A percentile compares a stretch with the other conserved stretches of the same genome.
phyloP scores from a whole-genome alignment of 2,113 vertebrate genomes.

The human region GRCh38 chr9:135050501-135051000 shows the following conservation, averaged over 20 bases:
- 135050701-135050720: fast-evolving
- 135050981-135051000: fast-evolving
- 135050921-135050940: fast-evolving
- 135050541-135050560: fast-evolving
- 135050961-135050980: fast-evolving
- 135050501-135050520: fast-evolving
- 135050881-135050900: fast-evolving
- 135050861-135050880: fast-evolving
- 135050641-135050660: fast-evolving
- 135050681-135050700: fast-evolving
- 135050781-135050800: background rate
- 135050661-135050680: fast-evolving
- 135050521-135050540: fast-evolving
- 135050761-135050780: fast-evolving
- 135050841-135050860: too few relatives aligned
- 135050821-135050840: too few relatives aligned
- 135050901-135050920: fast-evolving
- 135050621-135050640: background rate
- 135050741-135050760: fast-evolving
- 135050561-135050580: fast-evolving
- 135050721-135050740: fast-evolving
- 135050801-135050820: too few relatives aligned
- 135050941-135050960: fast-evolving
- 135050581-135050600: fast-evolving
- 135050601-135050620: too few relatives aligned